Conservation (phyloP, 2,888 invertebrate species). For the Apoderus coryli region DNA sequence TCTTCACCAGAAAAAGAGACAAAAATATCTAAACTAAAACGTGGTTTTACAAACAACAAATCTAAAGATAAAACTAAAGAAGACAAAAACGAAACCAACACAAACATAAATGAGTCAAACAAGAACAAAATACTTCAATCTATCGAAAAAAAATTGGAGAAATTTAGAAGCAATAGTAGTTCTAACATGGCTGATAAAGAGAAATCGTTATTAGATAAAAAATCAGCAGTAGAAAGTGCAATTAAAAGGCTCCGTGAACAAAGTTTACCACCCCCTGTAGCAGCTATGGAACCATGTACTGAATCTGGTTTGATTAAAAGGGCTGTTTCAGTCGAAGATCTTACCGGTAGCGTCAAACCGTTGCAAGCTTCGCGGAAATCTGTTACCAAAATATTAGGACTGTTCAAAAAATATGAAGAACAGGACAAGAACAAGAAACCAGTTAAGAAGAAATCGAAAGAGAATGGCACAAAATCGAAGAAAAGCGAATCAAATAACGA, state of each 20-base stretch:
- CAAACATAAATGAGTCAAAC: constrained; percentile 22
- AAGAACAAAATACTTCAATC: constrained; percentile 51
- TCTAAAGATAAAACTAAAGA: constrained; percentile 25
- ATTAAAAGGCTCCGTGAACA: constrained; percentile 48
- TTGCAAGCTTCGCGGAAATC: constrained; percentile 47
- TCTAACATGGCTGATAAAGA: constrained; percentile 33
- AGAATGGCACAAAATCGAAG: constrained; percentile 19
- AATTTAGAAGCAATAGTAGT: constrained; percentile 36
- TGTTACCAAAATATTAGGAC: constrained; percentile 59
- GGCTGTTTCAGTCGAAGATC: constrained; percentile 57
- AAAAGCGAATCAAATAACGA: constrained; percentile 1
- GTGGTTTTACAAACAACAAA: constrained; percentile 21
- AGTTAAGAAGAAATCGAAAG: constrained; percentile 20
- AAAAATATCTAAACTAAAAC: constrained; percentile 27
- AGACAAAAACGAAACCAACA: constrained; percentile 23
- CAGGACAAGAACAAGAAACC: constrained; percentile 29
- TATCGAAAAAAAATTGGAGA: constrained; percentile 64
- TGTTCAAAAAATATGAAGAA: constrained; percentile 61
- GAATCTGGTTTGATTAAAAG: constrained; percentile 54
- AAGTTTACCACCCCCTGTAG: constrained; percentile 51
- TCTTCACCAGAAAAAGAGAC: constrained; percentile 43
- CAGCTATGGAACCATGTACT: constrained; percentile 35
- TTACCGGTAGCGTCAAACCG: constrained; percentile 33
- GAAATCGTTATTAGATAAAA: constrained; percentile 21
- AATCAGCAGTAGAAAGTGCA: constrained; percentile 37